Evolutionary conservation across 1,140 invertebrate species (phyloP), one percentile per base, ranked within the genome.

Genomic region (Drosophila ogumai): DNA sequence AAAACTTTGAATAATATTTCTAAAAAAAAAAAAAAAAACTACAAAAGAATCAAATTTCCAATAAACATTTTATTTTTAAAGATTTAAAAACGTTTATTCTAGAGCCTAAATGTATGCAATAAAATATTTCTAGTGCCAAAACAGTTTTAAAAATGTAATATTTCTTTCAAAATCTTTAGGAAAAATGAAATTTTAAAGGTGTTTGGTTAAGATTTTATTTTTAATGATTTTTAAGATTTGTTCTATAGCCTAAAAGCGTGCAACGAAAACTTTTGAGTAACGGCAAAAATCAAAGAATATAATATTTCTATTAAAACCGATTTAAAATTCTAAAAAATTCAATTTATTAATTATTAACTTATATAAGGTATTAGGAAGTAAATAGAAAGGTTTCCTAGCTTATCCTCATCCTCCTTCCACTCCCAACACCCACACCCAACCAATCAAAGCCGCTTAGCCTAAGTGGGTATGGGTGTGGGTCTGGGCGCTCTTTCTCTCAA

Each of bases 401-500:
- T 12, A 13, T 19, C 12, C 50, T 52, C 19, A 5, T 55, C 34
- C 34, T 32, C 3, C 1, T 19, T 3, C 25, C 46, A 28, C 46
- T n/a, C 8, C 25, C 55, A 8, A 36, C 40, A 46, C 38, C 38
- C 31, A 57, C 54, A 59, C 52, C 52, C 54, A 40, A 25, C 46
- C 36, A 71, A 57, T 31, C 49, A 68, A 57, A 55, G 38, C 32
- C 59, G 34, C 44, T 56, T 43, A 40, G 49, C 41, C 43, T 49
- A 40, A 65, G 38, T 56, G 73, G 43, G 43, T 38, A 31, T 32
- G 44, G 74, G 49, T n/a, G 22, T n/a, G 22, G 75, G 32, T 4
- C n/a, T n/a, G n/a, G n/a, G n/a, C n/a, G 4, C 31, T 19, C 31
- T 64, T 17, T 54, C 49, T 73, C 52, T 58, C 72, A 84, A 88